Evolutionary conservation across 2,797 vertebrate genomes (phyloP), one percentile per base, ranked within the genome.

Genomic region (Apogon talboti): DNA sequence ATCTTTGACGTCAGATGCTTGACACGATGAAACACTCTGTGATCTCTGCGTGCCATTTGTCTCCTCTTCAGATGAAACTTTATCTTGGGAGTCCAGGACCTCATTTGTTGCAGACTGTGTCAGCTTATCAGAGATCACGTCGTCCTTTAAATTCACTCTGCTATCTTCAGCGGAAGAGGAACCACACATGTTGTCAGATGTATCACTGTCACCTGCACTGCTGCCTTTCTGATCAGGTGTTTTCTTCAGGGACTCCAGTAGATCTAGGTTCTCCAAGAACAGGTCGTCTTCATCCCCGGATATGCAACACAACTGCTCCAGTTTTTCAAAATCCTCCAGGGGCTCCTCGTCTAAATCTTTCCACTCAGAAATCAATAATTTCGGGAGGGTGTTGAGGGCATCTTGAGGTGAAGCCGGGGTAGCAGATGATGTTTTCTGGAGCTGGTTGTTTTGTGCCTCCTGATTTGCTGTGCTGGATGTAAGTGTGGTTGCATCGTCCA

Each of bases 341-440:
- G 92, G 89, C 68, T 95, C 94, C 71, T 95, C 93, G 9, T 95
- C 93, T 80, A 94, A 81, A 79, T 95, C 91, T 79, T 94, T 95
- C 94, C 94, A 95, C 63, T 94, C 94, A n/a, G 94, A 95, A 82
- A 95, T 93, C 55, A 95, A 71, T 73, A 94, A 67, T 49, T 94
- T 91, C 16, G 94, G 94, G 59, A 94, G 91, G 53, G 86, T 90
- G 68, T 89, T 92, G 21, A 91, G 77, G 14, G 92, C 87, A 69
- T 78, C 75, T 52, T 91, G 91, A 28, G 88, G 71, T 16, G 79
- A 63, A 38, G 89, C 63, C 38, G 81, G 55, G n/a, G 54, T 74
- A 65, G 70, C 41, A 18, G 71, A 11, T 12, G 79, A 46, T 30
- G 54, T 56, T 71, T 88, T 91, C 73, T 86, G 79, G 44, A 62